A percentile compares a stretch with the other conserved stretches of the same genome.
Evolutionary conservation across 2,888 invertebrate species (phyloP).

Genomic region (Oscheius onirici): DNA sequence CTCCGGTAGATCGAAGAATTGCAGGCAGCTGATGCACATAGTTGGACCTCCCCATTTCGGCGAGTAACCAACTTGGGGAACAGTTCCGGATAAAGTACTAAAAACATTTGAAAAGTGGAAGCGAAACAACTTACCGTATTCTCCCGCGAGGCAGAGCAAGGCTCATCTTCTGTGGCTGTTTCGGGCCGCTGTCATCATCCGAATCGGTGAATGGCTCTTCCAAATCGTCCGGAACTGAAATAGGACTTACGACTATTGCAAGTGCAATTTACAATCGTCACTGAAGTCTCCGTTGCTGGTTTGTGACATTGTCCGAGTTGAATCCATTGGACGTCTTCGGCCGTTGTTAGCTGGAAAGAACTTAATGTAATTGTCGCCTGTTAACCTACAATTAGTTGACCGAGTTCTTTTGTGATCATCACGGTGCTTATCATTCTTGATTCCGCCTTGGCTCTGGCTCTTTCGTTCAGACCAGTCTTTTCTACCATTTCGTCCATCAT

Average conservation of each 20-base stretch:
- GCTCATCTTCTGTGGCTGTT: slow-evolving; percentile 61
- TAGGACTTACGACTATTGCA: background rate
- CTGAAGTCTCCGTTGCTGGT: slow-evolving; percentile 64
- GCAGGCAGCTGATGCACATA: slow-evolving; percentile 70
- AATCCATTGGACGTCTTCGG: slow-evolving; percentile 35
- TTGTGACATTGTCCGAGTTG: slow-evolving; percentile 57
- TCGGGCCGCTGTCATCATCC: slow-evolving; percentile 65
- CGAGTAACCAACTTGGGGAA: slow-evolving; percentile 58
- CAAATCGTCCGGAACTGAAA: slow-evolving; percentile 56
- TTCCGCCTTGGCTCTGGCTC: slow-evolving; percentile 50
- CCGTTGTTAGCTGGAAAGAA: slow-evolving; percentile 40
- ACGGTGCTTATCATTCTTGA: slow-evolving; percentile 35
- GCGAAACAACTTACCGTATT: slow-evolving; percentile 41
- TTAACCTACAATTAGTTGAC: slow-evolving; percentile 52
- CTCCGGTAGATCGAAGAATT: slow-evolving; percentile 71
- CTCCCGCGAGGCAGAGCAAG: slow-evolving; percentile 67
- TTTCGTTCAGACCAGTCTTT: slow-evolving; percentile 54
- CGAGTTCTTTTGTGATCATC: slow-evolving; percentile 47
- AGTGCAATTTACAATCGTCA: slow-evolving; percentile 64
- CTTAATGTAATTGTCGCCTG: background rate
- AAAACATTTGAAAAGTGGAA: background rate
- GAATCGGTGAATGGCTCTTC: slow-evolving; percentile 71
- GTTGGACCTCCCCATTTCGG: slow-evolving; percentile 72
- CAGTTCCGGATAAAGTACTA: slow-evolving; percentile 70
- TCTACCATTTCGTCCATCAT: slow-evolving; percentile 8